phyloP scores from a whole-genome alignment of 2,888 invertebrate species.

The Drosophila macrospina region DNA sequence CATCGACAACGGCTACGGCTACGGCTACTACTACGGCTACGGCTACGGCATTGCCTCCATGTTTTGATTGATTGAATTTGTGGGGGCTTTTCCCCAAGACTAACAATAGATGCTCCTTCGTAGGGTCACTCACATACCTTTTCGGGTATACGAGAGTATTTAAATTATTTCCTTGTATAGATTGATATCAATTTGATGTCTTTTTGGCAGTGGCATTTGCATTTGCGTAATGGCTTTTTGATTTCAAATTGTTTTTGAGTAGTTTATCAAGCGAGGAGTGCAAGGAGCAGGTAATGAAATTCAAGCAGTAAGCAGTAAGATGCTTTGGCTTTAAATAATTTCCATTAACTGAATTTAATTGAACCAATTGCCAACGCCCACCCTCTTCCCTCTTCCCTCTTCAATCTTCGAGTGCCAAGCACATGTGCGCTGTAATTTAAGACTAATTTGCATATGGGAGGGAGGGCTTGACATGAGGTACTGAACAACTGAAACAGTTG shows the following conservation, averaged over 20 bases:
- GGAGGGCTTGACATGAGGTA: conserved; percentile 37
- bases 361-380: conserved; percentile 36
- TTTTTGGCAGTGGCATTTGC: conserved; percentile 61
- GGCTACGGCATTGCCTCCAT: conserved; percentile 65
- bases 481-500: conserved; percentile 34
- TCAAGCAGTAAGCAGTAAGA: background rate
- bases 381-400: background rate
- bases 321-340: conserved; percentile 18
- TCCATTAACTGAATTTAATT: conserved; percentile 63
- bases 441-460: conserved; percentile 76
- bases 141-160: conserved; percentile 53
- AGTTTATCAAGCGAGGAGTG: background rate
- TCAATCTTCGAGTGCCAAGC: conserved; percentile 11
- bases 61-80: conserved; percentile 82
- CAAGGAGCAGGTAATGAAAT: background rate
- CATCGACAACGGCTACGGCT: conserved; percentile 24
- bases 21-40: conserved; percentile 42
- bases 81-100: conserved; percentile 33
- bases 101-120: conserved; percentile 17
- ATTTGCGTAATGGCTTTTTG: conserved; percentile 76
- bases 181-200: conserved; percentile 76
- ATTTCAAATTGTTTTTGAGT: conserved; percentile 53
- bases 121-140: conserved; percentile 4
- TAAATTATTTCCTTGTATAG: conserved; percentile 54
- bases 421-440: conserved; percentile 56